phyloP scores from a whole-genome alignment of 1,140 invertebrate genomes.

The Zaprionus africanus region DNA sequence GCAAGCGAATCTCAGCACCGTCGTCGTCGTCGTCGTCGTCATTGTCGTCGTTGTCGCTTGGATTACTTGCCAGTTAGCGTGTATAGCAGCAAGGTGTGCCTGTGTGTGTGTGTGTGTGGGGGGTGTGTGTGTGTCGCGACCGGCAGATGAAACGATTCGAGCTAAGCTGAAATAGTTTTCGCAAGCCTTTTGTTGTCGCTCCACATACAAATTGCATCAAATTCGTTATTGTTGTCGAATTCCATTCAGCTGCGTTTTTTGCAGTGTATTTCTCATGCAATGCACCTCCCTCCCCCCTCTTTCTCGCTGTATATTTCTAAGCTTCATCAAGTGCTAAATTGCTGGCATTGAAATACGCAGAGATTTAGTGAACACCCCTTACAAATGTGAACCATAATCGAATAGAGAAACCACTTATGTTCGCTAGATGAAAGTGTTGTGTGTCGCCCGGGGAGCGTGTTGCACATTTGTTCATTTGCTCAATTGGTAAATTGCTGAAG shows the following conservation, averaged over 20 bases:
- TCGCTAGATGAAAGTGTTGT: slow-evolving; percentile 30
- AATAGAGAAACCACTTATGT: slow-evolving; percentile 24
- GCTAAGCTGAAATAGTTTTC: slow-evolving; percentile 55
- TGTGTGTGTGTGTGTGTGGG: slow-evolving; percentile 18
- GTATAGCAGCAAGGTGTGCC: slow-evolving; percentile 7
- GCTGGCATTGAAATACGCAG: slow-evolving; percentile 60
- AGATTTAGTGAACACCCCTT: background rate
- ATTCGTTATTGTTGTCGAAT: slow-evolving; percentile 62
- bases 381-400: slow-evolving; percentile 34
- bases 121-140: slow-evolving; percentile 31
- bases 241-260: slow-evolving; percentile 48
- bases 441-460: slow-evolving; percentile 1
- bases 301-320: slow-evolving; percentile 28
- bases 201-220: slow-evolving; percentile 56
- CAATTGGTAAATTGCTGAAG: slow-evolving; percentile 78
- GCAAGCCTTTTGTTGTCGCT: slow-evolving; percentile 22
- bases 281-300: background rate
- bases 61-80: slow-evolving; percentile 58
- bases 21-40: background rate
- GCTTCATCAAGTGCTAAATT: slow-evolving; percentile 67
- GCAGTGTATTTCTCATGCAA: slow-evolving; percentile 36
- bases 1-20: slow-evolving; percentile 42
- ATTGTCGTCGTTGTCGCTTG: slow-evolving; percentile 36
- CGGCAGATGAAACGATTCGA: slow-evolving; percentile 68
- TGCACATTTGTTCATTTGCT: slow-evolving; percentile 46